These are phyloP conservation scores for Epizoanthus fatuus DNA, from an alignment of 92 coral and sea anemone species.

Conservation along the genomic window DNA sequence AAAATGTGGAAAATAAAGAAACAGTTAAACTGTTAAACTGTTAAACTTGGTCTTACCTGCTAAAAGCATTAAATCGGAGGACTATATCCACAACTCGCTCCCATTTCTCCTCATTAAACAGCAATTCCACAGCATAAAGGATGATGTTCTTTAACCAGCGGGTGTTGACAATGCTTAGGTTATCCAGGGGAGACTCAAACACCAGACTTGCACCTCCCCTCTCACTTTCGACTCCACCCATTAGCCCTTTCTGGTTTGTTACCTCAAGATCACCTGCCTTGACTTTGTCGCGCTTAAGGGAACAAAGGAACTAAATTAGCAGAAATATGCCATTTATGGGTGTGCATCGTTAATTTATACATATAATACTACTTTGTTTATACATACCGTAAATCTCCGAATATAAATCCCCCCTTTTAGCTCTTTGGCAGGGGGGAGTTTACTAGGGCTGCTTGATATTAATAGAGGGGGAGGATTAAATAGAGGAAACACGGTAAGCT, in stretches of 20 bases:
- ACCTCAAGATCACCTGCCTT: conserved; percentile 86
- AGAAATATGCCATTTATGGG: no score
- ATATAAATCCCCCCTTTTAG: no score
- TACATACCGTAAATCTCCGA: no score
- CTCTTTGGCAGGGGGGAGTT: no score
- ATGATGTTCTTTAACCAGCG: conserved; percentile 94
- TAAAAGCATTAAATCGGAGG: conserved; percentile 89
- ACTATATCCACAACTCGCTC: conserved; percentile 86
- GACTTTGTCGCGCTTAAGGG: conserved; percentile 71
- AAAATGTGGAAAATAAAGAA: no score
- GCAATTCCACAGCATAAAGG: conserved; percentile 82
- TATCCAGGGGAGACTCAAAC: conserved; percentile 92
- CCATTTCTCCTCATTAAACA: conserved; percentile 96
- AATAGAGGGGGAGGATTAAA: no score
- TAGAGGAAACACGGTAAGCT: no score
- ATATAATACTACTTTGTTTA: no score
- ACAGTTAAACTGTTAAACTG: no score
- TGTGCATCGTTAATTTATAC: no score
- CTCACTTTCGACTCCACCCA: conserved; percentile 96
- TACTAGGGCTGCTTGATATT: no score
- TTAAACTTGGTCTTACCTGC: conserved; percentile 77
- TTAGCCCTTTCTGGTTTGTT: conserved; percentile 69
- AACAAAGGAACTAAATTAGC: not conserved
- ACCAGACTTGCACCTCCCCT: conserved; percentile 93
- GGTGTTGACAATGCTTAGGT: conserved; percentile 74